Evolutionary conservation across 2,797 vertebrate species (phyloP), one percentile per base, ranked within the genome.

Genomic region (Morelia viridis): DNA sequence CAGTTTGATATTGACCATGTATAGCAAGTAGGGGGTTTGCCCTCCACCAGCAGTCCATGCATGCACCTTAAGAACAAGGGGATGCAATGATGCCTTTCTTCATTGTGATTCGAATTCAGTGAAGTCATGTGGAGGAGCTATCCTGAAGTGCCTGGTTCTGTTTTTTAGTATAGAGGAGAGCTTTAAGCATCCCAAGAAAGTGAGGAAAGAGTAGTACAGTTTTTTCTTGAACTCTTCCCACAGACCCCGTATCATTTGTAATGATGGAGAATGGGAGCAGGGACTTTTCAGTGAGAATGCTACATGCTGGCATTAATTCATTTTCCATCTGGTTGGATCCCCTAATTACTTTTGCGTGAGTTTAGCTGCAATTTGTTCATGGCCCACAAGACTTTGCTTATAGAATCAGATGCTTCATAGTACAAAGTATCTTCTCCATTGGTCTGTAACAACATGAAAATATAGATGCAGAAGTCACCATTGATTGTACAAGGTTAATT

Each of bases 351-450:
- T 85, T 90, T 19, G 9, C 61, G 15, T 92, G 28, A 88, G 53
- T 19, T 3, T 31, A 88, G n/a, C 31, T 60, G 83, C 85, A 62
- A n/a, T 89, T 91, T 92, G 46, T 35, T 93, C 50, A 58, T 89
- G 58, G 24, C 28, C 5, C 93, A 9, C 12, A 87, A 10, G 17
- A 1, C 26, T 53, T 87, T 80, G 4, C 60, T 60, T 91, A 31
- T 7, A 62, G 85, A 87, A 7, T 11, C 26, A 56, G 90, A 41
- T 64, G 71, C 22, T 64, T 91, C 5, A 87, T 28, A 31, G 17
- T 76, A 1, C 8, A 85, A n/a, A 13, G 35, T 9, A 8, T 80
- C 4, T 0, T 0, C 19, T 93, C 7, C 15, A 6, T 89, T 0
- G 1, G 6, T 46, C 26, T 85, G 0, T 9, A 50, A 7, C 17